Percentiles rank a stretch among this genome's conserved stretches.
Conservation (phyloP, 2,113 vertebrate genomes). For the Coracopsis vasa region DNA sequence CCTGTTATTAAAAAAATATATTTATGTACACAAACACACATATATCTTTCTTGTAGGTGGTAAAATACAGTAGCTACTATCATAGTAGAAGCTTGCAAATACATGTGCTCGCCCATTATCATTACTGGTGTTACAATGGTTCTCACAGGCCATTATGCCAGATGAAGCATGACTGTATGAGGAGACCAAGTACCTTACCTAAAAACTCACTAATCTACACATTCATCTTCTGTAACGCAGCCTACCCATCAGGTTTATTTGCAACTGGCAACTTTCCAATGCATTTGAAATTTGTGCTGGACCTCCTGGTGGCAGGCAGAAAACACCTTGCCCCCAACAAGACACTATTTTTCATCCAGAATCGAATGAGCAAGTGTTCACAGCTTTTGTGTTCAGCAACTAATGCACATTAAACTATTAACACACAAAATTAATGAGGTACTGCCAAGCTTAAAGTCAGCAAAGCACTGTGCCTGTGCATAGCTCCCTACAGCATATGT, state of each 20-base stretch:
- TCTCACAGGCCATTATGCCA: neutral
- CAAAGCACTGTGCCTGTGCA: neutral
- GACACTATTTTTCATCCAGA: neutral
- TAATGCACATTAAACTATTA: conserved; percentile 38
- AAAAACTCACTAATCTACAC: neutral
- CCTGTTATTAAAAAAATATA: neutral
- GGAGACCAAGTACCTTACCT: neutral
- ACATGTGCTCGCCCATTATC: neutral
- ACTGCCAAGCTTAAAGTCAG: conserved; percentile 11
- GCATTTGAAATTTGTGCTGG: neutral
- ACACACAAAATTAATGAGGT: conserved; percentile 33
- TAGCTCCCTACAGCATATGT: neutral
- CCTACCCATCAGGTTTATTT: neutral
- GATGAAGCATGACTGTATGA: neutral
- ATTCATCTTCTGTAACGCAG: neutral
- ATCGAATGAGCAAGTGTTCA: neutral
- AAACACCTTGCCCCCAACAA: conserved; percentile 28
- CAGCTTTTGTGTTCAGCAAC: neutral
- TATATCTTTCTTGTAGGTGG: neutral
- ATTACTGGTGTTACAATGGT: neutral
- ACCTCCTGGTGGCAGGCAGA: neutral
- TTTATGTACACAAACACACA: accelerated
- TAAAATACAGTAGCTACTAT: neutral
- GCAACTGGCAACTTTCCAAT: neutral
- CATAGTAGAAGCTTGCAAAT: neutral